A percentile compares a stretch with the other conserved stretches of the same genome.
These are phyloP conservation scores for Halictus ligatus DNA, from an alignment of 2,888 invertebrate species.

Conservation along the genomic window DNA sequence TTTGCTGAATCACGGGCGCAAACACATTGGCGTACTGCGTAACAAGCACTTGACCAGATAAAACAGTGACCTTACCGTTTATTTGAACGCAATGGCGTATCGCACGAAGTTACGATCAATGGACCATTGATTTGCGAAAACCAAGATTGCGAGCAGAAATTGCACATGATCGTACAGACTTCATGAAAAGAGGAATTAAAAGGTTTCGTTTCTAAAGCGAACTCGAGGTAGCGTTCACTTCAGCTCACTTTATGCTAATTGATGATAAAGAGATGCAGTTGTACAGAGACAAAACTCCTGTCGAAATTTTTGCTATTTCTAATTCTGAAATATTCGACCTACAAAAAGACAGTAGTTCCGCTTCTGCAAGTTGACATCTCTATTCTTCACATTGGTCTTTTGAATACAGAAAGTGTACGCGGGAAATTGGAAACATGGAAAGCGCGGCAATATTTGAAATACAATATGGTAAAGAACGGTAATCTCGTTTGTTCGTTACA, in stretches of 20 bases:
- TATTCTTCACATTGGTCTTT: background rate
- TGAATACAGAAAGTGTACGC: background rate
- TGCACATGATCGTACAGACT: background rate
- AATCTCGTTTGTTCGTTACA: background rate
- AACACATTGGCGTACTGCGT: constrained; percentile 32
- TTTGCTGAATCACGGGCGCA: constrained; percentile 60
- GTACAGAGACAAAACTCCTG: background rate
- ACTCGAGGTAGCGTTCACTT: background rate
- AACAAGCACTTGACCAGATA: constrained; percentile 23
- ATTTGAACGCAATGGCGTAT: constrained; percentile 28
- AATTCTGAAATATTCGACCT: background rate
- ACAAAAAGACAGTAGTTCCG: background rate
- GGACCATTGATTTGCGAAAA: constrained; percentile 15
- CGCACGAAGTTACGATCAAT: constrained; percentile 29
- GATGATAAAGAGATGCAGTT: background rate
- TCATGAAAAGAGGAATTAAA: constrained; percentile 10
- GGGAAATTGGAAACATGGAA: background rate
- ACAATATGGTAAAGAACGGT: background rate
- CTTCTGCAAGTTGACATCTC: background rate
- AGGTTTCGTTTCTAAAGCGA: background rate
- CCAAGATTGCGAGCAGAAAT: background rate
- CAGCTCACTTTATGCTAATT: background rate
- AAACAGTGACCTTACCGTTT: constrained; percentile 41
- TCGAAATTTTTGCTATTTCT: background rate
- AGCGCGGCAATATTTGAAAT: background rate